Base-by-base conservation (phyloP, 1,140 invertebrate species). In the Drosophila ananassae region DNA sequence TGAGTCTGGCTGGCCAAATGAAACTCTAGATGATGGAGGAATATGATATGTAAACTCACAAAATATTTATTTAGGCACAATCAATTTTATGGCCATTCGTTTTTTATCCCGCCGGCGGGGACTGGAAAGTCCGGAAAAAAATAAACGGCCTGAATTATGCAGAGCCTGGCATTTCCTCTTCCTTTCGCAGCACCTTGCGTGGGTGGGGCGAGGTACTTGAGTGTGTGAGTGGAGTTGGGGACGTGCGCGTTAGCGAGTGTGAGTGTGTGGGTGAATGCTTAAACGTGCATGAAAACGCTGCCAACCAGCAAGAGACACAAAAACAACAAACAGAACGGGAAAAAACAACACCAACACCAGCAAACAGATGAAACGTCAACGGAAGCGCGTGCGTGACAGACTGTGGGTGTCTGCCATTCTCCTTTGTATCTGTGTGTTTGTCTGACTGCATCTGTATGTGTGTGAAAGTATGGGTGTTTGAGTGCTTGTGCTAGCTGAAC, bases 61-160 rank as follows among this genome's bases (percentile, higher is more conserved):
- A 73, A 74, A 77, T 71, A 79, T 89, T 89, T 79, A 77, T 83
- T 83, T 84, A 69, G 73, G 77, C 73, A 50, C 73, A 89, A 89
- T 89, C 84, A 89, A 89, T 89, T 89, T 89, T 83, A 89, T 79
- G 69, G 68, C 84, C 68, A 71, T 78, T 66, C 64, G 47, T 39
- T 63, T 85, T 89, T 75, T 79, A 83, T 87, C 64, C 68, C 72
- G 8, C 34, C 46, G 34, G 50, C 44, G 41, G 24, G 41, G 41
- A 5, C 13, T 6, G 41, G 41, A 13, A 52, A 13, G 41, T 2
- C 41, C 3, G 41, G 41, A 13, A 52, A 56, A 66, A 68, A 79
- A 79, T 73, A 68, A 50, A 46, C 73, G 56, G 50, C 52, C 52
- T 71, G 54, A 85, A 77, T 81, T 85, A 85, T 85, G 77, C 82